Conservation (phyloP, 2,888 invertebrate species). For the Hylaea fasciaria region DNA sequence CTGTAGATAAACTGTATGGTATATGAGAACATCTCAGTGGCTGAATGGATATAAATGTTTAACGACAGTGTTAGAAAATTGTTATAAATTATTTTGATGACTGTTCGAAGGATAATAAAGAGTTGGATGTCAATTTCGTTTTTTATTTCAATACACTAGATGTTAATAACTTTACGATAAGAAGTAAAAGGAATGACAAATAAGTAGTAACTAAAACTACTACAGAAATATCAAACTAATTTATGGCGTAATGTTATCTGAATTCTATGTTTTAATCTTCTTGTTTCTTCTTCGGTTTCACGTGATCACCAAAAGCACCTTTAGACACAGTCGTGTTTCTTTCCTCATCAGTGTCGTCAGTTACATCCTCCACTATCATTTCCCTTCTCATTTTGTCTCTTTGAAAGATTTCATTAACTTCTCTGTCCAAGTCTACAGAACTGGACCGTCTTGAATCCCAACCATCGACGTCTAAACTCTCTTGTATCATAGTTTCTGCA, state of each 20-base stretch:
- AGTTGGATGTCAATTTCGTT: constrained; percentile 82
- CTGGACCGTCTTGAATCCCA: constrained; percentile 71
- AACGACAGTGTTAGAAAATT: constrained; percentile 85
- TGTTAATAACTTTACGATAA: not conserved
- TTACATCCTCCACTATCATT: constrained; percentile 42
- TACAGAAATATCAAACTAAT: not conserved
- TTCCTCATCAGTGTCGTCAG: constrained; percentile 46
- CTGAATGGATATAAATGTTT: constrained; percentile 83
- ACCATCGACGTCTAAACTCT: constrained; percentile 52
- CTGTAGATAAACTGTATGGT: constrained; percentile 72
- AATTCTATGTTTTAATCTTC: not conserved
- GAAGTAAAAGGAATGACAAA: no score
- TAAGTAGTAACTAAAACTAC: no score
- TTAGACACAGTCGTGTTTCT: constrained; percentile 55
- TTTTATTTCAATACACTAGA: constrained; percentile 52
- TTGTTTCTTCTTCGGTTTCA: constrained; percentile 32
- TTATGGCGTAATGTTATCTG: not conserved
- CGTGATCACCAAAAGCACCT: constrained; percentile 63
- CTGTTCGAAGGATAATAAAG: constrained; percentile 86
- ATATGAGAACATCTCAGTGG: constrained; percentile 80
- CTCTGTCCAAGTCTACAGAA: constrained; percentile 72
- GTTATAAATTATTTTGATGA: constrained; percentile 87
- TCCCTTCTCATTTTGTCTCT: constrained; percentile 57
- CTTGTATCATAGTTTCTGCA: constrained; percentile 66
- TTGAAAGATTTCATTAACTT: constrained; percentile 75